Evolutionary conservation across 1,140 invertebrate species (phyloP), one percentile per base, ranked within the genome.

Genomic region (Xylocopa sonorina): DNA sequence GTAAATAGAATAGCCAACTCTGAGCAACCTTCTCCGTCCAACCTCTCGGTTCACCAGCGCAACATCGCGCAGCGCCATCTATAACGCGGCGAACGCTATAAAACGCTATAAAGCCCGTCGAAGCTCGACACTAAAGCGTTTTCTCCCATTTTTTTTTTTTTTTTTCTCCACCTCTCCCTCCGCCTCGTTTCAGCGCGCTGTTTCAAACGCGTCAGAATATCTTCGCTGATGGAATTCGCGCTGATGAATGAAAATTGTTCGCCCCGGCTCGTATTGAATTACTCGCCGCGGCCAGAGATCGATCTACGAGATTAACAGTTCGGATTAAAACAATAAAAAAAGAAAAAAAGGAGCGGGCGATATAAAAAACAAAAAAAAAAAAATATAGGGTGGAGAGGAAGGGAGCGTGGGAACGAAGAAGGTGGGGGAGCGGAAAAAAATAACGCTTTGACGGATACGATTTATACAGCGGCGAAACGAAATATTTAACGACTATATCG

Each of bases 241-340:
- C 73, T 63, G 75, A 73, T 80, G 84, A 84, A 87, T 83, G 82
- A 83, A 87, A 87, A 82, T 80, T 74, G 69, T 83, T 86, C 85
- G 77, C 67, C 72, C 38, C 24, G n/a, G 9, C 43, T 27, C 29
- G n/a, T 66, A 85, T 80, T 80, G 78, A 72, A 66, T 64, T 64
- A 80, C 60, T 29, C 32, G 24, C 55, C 41, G 24, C 21, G 57
- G 34, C 21, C 29, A 32, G 9, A 43, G 51, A 58, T 78, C 74
- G 75, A 79, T 83, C 75, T 21, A n/a, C 46, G 53, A 48, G 55
- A 78, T 78, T 78, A 78, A 62, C 75, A 41, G 67, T 78, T 62
- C 21, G 53, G 66, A 71, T 71, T 60, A 32, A 69, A 78, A 62
- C 64, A 68, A 68, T 48, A 24, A 32, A 21, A 27, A 38, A 18